phyloP scores from a whole-genome alignment of 2,888 invertebrate genomes.

The Brachynemurus nebulosus region DNA sequence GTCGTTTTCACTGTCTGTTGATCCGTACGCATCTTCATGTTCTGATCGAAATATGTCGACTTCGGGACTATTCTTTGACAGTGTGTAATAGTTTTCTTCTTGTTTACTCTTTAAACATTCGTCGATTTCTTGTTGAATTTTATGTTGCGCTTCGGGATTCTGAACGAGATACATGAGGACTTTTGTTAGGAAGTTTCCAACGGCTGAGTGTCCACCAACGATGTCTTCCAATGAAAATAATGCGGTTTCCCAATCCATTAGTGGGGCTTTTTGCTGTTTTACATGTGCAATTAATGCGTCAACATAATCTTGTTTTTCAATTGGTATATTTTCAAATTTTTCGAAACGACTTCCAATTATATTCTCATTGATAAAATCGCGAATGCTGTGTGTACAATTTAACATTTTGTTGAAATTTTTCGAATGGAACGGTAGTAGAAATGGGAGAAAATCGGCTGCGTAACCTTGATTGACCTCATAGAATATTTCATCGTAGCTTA shows the following conservation, averaged over 20 bases:
- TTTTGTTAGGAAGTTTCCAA: constrained; percentile 46
- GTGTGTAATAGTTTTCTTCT: constrained; percentile 10
- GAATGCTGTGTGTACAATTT: constrained; percentile 36
- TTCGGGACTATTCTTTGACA: not conserved
- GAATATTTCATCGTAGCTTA: constrained; percentile 47
- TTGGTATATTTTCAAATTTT: constrained; percentile 19
- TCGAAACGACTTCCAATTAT: constrained; percentile 36
- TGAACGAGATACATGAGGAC: constrained; percentile 40
- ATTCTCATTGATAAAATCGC: constrained; percentile 36
- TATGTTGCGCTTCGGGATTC: constrained; percentile 36
- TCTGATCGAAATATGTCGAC: constrained; percentile 7
- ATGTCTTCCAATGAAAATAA: constrained; percentile 36
- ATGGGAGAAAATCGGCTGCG: constrained; percentile 49
- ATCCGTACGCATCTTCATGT: constrained; percentile 4
- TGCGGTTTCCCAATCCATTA: constrained; percentile 37
- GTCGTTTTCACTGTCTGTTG: not conserved
- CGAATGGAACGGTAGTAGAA: constrained; percentile 39
- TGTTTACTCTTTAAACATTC: constrained; percentile 23
- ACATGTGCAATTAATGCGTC: constrained; percentile 42
- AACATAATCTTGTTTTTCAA: constrained; percentile 38
- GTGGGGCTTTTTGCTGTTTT: constrained; percentile 29
- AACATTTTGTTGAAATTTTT: constrained; percentile 36
- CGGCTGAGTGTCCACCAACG: constrained; percentile 46
- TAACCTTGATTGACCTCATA: constrained; percentile 54
- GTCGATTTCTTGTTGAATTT: constrained; percentile 41